A percentile compares a stretch with the other conserved stretches of the same genome.
These are phyloP conservation scores for Perodicticus potto DNA, from an alignment of 2,797 vertebrate species.

Conservation along the genomic window DNA sequence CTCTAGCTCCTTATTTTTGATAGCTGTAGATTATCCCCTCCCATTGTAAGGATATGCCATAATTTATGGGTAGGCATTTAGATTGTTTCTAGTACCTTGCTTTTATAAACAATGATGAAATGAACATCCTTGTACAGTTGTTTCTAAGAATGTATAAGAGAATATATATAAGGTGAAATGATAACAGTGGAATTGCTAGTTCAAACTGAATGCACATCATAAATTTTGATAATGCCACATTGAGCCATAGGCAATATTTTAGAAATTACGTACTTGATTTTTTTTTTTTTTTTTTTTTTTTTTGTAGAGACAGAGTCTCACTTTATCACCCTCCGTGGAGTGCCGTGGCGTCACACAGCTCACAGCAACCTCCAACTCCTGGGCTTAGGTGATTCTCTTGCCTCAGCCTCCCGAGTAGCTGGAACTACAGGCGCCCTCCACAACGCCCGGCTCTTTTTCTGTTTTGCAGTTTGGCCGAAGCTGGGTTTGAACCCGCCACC, in stretches of 20 bases:
- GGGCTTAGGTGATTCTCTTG: too few species aligned
- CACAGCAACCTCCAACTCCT: too few species aligned
- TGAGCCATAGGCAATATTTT: constrained; percentile 11
- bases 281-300: too few species aligned
- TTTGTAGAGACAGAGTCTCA: too few species aligned
- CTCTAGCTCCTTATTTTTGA: background rate
- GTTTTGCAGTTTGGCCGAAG: too few species aligned
- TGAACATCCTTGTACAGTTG: background rate
- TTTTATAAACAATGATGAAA: constrained; percentile 17
- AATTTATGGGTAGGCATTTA: background rate
- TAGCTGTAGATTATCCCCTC: background rate
- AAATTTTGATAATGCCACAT: constrained; percentile 9
- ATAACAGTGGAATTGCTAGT: background rate
- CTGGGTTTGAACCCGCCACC: too few species aligned
- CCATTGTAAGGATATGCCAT: background rate
- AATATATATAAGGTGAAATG: background rate
- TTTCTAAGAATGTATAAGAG: background rate
- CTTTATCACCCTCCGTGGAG: too few species aligned
- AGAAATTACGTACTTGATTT: background rate
- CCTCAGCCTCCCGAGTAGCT: too few species aligned
- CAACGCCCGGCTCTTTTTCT: too few species aligned
- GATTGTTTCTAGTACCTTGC: background rate
- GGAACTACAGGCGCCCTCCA: too few species aligned
- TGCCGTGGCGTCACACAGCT: too few species aligned
- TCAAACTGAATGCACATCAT: background rate